Conservation (phyloP, 2,797 vertebrate genomes). For the Semotilus atromaculatus region DNA sequence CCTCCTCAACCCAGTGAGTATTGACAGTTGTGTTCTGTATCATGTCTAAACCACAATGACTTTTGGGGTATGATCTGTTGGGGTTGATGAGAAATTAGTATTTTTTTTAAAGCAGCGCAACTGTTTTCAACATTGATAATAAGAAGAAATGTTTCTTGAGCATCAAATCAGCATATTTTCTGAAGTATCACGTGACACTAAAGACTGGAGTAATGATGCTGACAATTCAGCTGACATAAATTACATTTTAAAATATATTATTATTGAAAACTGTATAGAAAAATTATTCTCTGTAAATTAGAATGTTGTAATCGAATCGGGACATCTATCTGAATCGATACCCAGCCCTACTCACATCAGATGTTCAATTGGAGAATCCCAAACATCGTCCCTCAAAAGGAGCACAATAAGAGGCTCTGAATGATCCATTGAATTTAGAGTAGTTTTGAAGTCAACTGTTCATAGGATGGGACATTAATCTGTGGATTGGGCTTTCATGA, state of each 20-base stretch:
- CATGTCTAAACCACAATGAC: background rate
- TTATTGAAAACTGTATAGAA: too few relatives aligned
- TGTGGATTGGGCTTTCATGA: background rate
- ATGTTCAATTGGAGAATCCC: background rate
- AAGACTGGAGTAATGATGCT: background rate
- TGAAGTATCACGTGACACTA: background rate
- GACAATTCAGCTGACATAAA: background rate
- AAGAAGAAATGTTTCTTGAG: background rate
- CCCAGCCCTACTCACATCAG: too few relatives aligned
- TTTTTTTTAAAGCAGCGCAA: too few relatives aligned
- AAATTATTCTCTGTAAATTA: too few relatives aligned
- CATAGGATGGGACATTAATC: background rate
- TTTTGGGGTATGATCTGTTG: background rate
- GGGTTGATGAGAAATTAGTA: background rate
- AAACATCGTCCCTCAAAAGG: background rate
- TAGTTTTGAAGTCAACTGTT: background rate
- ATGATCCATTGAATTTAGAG: too few relatives aligned
- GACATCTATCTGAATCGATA: too few relatives aligned
- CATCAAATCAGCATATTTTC: background rate
- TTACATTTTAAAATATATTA: background rate
- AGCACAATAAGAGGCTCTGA: background rate
- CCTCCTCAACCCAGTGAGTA: conserved; percentile 86
- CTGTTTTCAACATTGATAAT: background rate
- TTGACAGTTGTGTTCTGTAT: background rate
- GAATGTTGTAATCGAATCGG: too few relatives aligned